These are phyloP conservation scores for Bellardia bayeri DNA, from an alignment of 2,888 invertebrate genomes.

Conservation along the genomic window DNA sequence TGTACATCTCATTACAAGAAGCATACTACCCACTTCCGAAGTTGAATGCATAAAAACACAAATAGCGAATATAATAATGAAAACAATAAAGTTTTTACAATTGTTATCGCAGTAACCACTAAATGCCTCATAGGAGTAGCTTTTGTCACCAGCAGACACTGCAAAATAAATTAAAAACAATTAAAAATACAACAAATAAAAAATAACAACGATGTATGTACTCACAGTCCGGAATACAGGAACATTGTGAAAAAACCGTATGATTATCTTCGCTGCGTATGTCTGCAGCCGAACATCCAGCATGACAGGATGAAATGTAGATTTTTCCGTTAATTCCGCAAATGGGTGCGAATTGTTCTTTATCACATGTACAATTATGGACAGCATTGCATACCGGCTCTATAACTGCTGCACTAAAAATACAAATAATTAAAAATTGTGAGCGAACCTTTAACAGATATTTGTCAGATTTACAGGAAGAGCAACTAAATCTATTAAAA, in stretches of 20 bases:
- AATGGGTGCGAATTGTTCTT: slow-evolving; percentile 92
- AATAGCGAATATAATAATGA: slow-evolving; percentile 92
- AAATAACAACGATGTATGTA: background rate
- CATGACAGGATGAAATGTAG: slow-evolving; percentile 95
- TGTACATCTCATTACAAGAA: slow-evolving; percentile 95
- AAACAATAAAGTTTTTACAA: slow-evolving; percentile 92
- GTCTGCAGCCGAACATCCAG: slow-evolving; percentile 90
- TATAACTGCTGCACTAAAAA: slow-evolving; percentile 79
- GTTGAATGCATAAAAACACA: slow-evolving; percentile 97
- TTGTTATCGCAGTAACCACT: slow-evolving; percentile 92
- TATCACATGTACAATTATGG: slow-evolving; percentile 89
- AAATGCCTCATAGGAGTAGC: slow-evolving; percentile 85
- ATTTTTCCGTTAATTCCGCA: slow-evolving; percentile 93
- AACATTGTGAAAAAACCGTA: slow-evolving; percentile 86
- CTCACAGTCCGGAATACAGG: slow-evolving; percentile 84
- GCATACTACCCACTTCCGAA: slow-evolving; percentile 95
- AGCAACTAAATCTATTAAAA: too few relatives aligned
- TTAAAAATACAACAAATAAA: slow-evolving; percentile 31
- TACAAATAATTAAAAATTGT: background rate
- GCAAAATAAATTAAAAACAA: background rate
- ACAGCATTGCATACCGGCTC: slow-evolving; percentile 87
- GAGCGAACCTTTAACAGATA: background rate
- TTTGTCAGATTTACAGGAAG: too few relatives aligned
- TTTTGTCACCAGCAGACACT: slow-evolving; percentile 52
- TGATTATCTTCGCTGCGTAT: slow-evolving; percentile 86